Base-by-base conservation (phyloP, 1,140 invertebrate species). In the Cherax quadricarinatus region DNA sequence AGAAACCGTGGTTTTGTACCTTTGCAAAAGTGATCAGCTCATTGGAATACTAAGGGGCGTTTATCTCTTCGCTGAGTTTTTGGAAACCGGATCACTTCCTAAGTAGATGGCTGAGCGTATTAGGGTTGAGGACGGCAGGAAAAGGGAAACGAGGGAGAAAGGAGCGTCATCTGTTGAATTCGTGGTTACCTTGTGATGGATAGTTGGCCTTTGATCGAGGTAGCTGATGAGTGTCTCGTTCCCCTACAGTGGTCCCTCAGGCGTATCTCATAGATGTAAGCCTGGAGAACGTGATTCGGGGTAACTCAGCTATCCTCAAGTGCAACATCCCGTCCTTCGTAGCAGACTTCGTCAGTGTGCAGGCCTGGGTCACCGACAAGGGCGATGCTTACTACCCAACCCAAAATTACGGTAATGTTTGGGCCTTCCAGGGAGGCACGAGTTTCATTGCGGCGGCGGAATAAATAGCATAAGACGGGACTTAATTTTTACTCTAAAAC, bases 301-400 rank as follows among this genome's bases (percentile, higher is more conserved):
- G 95, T 7, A 95, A 95, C 93, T 95, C 95, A 0, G 95, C 95
- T 18, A 95, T 96, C 14, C 94, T 96, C 80, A 95, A 94, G 84
- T 96, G 96, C 93, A 94, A 95, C 85, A 95, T 96, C 66, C 96
- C 96, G 4, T 94, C 94, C 48, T 96, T 95, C 93, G 95, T 96
- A 48, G 94, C 94, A 57, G 95, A 96, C 75, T 95, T 95, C 92
- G 95, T 96, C 48, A 70, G 91, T 75, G 93, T 94, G 41, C 57
- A 85, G 73, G 84, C 83, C 21, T 94, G 94, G 94, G 83, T 91
- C 75, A 91, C 83, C 30, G 83, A 91, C 60, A 62, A 85, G 30
- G 97, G 97, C 93, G 96, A 96, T 94, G 96, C 96, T 94, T 96
- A 97, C 94, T 96, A 96, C 92, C 93, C 95, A 93, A 86, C 85